phyloP scores from a whole-genome alignment of 2,888 invertebrate genomes.

The Nemotelus pantherinus region DNA sequence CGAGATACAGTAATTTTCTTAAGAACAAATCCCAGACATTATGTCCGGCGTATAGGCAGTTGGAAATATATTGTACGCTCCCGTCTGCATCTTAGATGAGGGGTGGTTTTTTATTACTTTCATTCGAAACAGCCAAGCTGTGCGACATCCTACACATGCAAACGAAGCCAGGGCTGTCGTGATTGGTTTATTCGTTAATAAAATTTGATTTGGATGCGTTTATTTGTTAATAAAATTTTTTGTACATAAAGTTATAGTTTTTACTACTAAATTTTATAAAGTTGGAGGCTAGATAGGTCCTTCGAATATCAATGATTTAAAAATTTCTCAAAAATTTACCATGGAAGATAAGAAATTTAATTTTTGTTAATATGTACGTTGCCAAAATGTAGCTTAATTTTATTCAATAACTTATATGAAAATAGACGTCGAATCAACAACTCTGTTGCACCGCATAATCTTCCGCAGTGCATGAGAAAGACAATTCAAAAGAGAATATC shows the following conservation, averaged over 20 bases:
- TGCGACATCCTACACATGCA: constrained; percentile 16
- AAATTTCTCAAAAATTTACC: too few relatives aligned
- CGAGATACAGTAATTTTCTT: constrained; percentile 31
- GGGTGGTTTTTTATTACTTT: constrained; percentile 13
- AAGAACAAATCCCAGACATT: constrained; percentile 29
- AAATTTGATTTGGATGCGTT: neutral
- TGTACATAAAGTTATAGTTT: too few relatives aligned
- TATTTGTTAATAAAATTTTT: too few relatives aligned
- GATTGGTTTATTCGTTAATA: neutral
- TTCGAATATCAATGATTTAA: too few relatives aligned
- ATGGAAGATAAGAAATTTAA: neutral
- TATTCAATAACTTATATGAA: neutral
- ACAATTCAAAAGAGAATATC: neutral
- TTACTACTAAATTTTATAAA: too few relatives aligned
- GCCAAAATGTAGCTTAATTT: neutral
- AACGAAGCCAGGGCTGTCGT: too few relatives aligned
- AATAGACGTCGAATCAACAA: neutral
- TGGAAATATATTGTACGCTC: neutral
- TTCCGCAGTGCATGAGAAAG: neutral
- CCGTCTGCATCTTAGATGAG: constrained; percentile 9
- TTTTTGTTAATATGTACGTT: neutral
- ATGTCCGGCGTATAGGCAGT: neutral
- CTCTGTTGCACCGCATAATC: too few relatives aligned
- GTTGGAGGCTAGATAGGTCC: too few relatives aligned
- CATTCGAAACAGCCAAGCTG: neutral